These are phyloP conservation scores for Himalopsyche kuldschensis DNA, from an alignment of 2,888 invertebrate species.

Conservation along the genomic window DNA sequence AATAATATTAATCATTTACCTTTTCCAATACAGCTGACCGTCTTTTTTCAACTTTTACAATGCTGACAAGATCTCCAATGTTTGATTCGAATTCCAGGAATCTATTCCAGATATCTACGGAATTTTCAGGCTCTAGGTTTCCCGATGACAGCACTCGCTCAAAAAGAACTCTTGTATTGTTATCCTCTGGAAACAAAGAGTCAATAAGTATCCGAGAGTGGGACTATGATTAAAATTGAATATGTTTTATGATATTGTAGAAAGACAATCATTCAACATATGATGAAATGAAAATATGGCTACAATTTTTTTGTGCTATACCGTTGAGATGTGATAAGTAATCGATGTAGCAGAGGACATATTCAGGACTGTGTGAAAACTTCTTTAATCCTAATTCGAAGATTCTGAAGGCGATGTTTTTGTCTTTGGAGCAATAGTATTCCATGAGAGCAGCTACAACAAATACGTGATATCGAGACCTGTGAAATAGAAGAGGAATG, in stretches of 20 bases:
- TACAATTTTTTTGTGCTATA: slow-evolving; percentile 43
- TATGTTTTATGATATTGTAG: too few species aligned
- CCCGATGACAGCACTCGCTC: slow-evolving; percentile 94
- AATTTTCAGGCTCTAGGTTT: slow-evolving; percentile 86
- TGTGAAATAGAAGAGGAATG: slow-evolving; percentile 40
- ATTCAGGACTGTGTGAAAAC: slow-evolving; percentile 93
- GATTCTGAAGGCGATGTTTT: slow-evolving; percentile 93
- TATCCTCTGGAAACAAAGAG: slow-evolving; percentile 75
- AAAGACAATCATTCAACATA: not conserved
- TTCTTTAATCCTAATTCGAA: slow-evolving; percentile 98
- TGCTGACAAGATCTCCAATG: slow-evolving; percentile 95
- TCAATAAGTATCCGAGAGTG: too few species aligned
- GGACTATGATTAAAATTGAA: too few species aligned
- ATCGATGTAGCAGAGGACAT: slow-evolving; percentile 94
- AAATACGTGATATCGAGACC: slow-evolving; percentile 89
- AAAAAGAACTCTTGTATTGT: slow-evolving; percentile 98
- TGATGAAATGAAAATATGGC: not conserved
- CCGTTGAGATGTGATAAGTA: slow-evolving; percentile 96
- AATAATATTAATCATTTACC: too few species aligned
- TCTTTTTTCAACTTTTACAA: slow-evolving; percentile 95
- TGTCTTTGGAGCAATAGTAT: slow-evolving; percentile 98
- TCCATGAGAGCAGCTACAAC: slow-evolving; percentile 98
- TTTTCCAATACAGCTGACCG: slow-evolving; percentile 89
- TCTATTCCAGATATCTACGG: slow-evolving; percentile 97
- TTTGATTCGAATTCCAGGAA: slow-evolving; percentile 98